Conservation (phyloP, 2,797 vertebrate genomes). For the Lerista edwardsae region DNA sequence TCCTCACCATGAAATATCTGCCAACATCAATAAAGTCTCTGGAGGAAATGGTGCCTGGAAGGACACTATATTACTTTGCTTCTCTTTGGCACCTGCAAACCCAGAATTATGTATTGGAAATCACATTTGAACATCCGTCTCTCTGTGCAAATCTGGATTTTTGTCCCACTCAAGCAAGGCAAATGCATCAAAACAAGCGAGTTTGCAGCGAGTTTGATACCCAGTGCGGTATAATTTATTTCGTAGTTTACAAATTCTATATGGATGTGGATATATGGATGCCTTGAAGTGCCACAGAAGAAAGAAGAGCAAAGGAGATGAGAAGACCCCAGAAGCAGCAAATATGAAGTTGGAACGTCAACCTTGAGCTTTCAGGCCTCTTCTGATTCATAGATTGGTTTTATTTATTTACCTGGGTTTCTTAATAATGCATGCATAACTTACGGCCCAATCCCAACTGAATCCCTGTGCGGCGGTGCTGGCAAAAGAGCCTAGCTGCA, state of each 20-base stretch:
- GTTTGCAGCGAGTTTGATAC: not conserved
- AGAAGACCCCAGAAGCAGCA: not conserved
- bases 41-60: constrained; percentile 25
- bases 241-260: not conserved
- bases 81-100: constrained; percentile 52
- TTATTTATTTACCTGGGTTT: not conserved
- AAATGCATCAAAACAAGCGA: not conserved
- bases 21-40: constrained; percentile 31
- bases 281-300: constrained; percentile 45
- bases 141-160: constrained; percentile 18
- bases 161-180: constrained; percentile 27
- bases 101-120: not conserved
- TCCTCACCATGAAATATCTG: constrained; percentile 42
- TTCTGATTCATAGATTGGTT: not conserved
- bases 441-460: not conserved
- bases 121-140: not conserved
- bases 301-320: not conserved
- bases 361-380: constrained; percentile 18
- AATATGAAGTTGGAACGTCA: constrained; percentile 28
- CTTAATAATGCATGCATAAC: not conserved
- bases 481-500: too few relatives aligned
- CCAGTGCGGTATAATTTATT: not conserved
- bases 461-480: too few relatives aligned
- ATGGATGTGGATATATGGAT: constrained; percentile 23
- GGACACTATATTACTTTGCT: constrained; percentile 38